These are phyloP conservation scores for Rhagologus leucostigma DNA, from an alignment of 2,113 vertebrate species.

Conservation along the genomic window DNA sequence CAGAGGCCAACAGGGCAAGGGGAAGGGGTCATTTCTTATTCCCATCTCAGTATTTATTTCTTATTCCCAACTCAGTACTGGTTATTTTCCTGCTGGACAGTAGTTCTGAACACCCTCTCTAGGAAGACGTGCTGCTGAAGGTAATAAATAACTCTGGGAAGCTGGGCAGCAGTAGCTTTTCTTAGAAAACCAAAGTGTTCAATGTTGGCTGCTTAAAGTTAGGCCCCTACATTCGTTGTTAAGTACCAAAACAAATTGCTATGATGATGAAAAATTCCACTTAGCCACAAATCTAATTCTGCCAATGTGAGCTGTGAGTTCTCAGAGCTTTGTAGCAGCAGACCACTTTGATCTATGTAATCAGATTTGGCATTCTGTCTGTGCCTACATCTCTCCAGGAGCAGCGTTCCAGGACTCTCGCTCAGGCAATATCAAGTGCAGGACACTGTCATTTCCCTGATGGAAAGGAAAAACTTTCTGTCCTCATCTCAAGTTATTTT, in stretches of 20 bases:
- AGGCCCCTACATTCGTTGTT: neutral
- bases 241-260: conserved; percentile 30
- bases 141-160: neutral
- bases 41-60: neutral
- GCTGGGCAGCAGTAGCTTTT: neutral
- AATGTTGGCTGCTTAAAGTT: neutral
- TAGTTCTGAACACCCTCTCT: neutral
- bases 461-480: neutral
- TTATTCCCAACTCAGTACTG: neutral
- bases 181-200: neutral
- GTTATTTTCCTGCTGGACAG: neutral
- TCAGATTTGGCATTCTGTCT: conserved; percentile 27
- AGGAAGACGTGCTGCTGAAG: neutral
- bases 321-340: conserved; percentile 8
- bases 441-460: neutral
- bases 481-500: neutral
- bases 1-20: neutral
- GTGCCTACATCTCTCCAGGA: neutral
- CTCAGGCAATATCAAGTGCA: neutral
- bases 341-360: conserved; percentile 18
- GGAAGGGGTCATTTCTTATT: neutral
- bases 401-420: neutral
- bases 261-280: conserved; percentile 16
- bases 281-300: conserved; percentile 39
- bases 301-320: neutral